phyloP scores from a whole-genome alignment of 1,140 invertebrate species.

The Glomeris maerens region DNA sequence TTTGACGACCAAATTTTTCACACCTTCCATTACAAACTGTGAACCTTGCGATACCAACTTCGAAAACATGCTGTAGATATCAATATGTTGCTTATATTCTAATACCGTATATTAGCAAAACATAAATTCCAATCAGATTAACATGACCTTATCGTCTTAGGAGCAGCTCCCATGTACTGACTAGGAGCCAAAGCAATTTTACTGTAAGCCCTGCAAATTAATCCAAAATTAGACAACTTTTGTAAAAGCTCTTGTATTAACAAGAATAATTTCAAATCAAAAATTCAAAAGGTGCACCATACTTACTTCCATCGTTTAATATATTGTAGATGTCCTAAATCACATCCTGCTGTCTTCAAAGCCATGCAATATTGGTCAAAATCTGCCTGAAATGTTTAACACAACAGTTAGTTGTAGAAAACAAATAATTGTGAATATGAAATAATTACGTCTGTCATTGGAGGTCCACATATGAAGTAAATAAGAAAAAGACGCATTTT shows the following conservation, averaged over 20 bases:
- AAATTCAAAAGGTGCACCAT: conserved; percentile 16
- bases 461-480: conserved; percentile 70
- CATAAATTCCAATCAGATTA: no score
- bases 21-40: conserved; percentile 98
- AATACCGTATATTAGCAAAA: no score
- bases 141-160: conserved; percentile 1
- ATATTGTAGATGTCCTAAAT: conserved; percentile 64
- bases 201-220: conserved; percentile 49
- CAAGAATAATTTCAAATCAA: conserved; percentile 5
- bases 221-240: conserved; percentile 1
- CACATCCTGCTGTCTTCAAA: conserved; percentile 65
- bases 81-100: no score
- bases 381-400: conserved; percentile 38
- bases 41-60: conserved; percentile 93
- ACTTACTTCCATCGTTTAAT: conserved; percentile 78
- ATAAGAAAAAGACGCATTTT: conserved; percentile 92
- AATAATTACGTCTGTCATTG: conserved; percentile 50
- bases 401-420: background rate
- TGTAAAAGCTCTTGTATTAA: conserved; percentile 10
- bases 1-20: conserved; percentile 97
- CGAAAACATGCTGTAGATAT: conserved; percentile 82
- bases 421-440: conserved; percentile 3
- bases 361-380: conserved; percentile 64
- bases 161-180: conserved; percentile 22
- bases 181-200: conserved; percentile 55